These are phyloP conservation scores for Actenoides lindsayi DNA, from an alignment of 2,113 vertebrate species.

Conservation along the genomic window DNA sequence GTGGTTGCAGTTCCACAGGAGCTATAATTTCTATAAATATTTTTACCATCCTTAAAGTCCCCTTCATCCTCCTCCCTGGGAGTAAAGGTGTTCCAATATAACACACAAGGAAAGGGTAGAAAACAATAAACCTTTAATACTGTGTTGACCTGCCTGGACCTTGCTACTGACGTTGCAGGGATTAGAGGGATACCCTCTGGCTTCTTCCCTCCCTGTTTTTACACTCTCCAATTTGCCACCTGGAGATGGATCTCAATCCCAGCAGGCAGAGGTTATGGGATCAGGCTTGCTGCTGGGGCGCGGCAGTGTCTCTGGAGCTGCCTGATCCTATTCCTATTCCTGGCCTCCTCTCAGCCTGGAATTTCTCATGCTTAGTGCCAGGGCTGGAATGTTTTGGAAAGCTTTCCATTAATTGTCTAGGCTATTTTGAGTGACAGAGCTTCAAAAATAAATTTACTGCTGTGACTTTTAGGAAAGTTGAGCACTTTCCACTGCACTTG, in stretches of 20 bases:
- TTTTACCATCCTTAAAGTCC: neutral
- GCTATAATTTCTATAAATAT: neutral
- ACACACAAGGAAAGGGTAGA: neutral
- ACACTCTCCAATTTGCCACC: neutral
- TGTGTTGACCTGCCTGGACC: neutral
- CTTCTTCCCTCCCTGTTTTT: neutral
- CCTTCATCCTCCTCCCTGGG: neutral
- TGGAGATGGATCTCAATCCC: neutral
- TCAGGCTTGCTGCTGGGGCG: neutral
- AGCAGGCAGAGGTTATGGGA: neutral
- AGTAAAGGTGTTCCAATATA: neutral
- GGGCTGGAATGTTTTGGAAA: conserved; percentile 42
- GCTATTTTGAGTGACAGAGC: conserved; percentile 20
- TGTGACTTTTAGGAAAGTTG: neutral
- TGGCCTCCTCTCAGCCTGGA: neutral
- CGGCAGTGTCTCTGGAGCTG: neutral
- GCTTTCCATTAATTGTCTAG: neutral
- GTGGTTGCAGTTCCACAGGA: neutral
- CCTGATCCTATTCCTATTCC: neutral
- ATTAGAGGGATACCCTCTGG: neutral
- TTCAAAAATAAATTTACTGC: conserved; percentile 22
- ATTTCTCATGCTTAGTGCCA: conserved; percentile 52
- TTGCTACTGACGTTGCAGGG: neutral
- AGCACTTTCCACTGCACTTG: neutral
- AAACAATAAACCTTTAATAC: neutral